Evolutionary conservation across 2,797 vertebrate genomes (phyloP).

Genomic region (Nannoperca australis): DNA sequence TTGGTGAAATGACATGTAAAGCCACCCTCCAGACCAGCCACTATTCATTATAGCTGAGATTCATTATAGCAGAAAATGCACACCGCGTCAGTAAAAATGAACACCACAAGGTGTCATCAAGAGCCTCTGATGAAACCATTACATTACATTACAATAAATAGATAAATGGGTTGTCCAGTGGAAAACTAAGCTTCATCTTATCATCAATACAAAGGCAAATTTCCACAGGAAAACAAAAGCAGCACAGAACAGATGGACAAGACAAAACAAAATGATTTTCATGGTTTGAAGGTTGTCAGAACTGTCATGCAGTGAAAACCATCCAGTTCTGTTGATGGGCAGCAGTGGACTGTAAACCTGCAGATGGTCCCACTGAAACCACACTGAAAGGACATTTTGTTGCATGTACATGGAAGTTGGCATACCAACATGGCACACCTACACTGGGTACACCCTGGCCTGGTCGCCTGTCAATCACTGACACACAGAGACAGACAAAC

Average conservation of each 20-base stretch:
- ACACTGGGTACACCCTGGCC: no score
- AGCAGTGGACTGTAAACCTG: neutral
- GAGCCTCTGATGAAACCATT: neutral
- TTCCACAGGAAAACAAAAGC: neutral
- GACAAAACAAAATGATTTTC: neutral
- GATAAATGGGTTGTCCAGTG: neutral
- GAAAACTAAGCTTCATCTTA: neutral
- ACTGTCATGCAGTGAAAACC: neutral
- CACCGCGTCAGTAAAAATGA: neutral
- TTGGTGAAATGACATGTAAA: neutral
- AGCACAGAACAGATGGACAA: constrained; percentile 7
- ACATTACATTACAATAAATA: constrained; percentile 17
- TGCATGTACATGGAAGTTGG: no score
- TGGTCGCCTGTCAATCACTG: no score
- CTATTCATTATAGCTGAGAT: constrained; percentile 11
- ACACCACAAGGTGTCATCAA: neutral
- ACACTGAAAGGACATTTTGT: neutral
- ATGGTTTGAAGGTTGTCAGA: constrained; percentile 11
- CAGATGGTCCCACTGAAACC: neutral
- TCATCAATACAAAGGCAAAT: constrained; percentile 15
- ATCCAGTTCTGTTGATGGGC: neutral
- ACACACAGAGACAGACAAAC: no score
- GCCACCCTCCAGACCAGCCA: neutral
- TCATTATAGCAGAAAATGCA: neutral
- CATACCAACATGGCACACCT: no score